Conservation (phyloP, 2,888 invertebrate genomes). For the Drosophila suboccidentalis region DNA sequence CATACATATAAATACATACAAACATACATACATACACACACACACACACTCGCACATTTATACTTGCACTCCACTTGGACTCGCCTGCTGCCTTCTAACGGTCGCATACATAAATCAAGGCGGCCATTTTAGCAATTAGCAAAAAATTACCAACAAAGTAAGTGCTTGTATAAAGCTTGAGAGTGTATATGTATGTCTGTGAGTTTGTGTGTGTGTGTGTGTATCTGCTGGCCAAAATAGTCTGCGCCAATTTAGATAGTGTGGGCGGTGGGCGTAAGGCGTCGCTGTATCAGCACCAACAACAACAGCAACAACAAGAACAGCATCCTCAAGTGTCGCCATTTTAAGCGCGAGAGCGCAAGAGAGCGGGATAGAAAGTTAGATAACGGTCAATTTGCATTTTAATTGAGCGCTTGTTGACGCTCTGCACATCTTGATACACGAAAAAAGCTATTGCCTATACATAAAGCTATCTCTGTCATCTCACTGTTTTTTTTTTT, state of each 20-base stretch:
- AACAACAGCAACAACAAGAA: slow-evolving; percentile 16
- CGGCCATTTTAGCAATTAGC: slow-evolving; percentile 75
- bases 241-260: slow-evolving; percentile 54
- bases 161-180: slow-evolving; percentile 32
- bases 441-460: slow-evolving; percentile 22
- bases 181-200: slow-evolving; percentile 3
- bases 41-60: slow-evolving; percentile 9
- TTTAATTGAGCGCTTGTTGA: slow-evolving; percentile 69
- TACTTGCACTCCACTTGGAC: slow-evolving; percentile 7
- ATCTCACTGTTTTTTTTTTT: slow-evolving; percentile 8
- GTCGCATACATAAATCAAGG: slow-evolving; percentile 76
- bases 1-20: slow-evolving; percentile 13
- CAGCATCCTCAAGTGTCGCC: slow-evolving; percentile 52
- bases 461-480: slow-evolving; percentile 23
- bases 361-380: slow-evolving; percentile 14
- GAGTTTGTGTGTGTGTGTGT: slow-evolving; percentile 24
- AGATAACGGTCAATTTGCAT: slow-evolving; percentile 73
- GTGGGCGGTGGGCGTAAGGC: slow-evolving; percentile 33
- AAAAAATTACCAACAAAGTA: slow-evolving; percentile 60
- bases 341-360: slow-evolving; percentile 35
- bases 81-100: slow-evolving; percentile 60
- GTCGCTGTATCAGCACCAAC: slow-evolving; percentile 6
- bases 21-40: slow-evolving; percentile 26
- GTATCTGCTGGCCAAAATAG: slow-evolving; percentile 52
- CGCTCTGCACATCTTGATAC: slow-evolving; percentile 38